Evolutionary conservation across 2,113 vertebrate genomes (phyloP), one percentile per base, ranked within the genome.

Genomic region (Varanus salvator): DNA sequence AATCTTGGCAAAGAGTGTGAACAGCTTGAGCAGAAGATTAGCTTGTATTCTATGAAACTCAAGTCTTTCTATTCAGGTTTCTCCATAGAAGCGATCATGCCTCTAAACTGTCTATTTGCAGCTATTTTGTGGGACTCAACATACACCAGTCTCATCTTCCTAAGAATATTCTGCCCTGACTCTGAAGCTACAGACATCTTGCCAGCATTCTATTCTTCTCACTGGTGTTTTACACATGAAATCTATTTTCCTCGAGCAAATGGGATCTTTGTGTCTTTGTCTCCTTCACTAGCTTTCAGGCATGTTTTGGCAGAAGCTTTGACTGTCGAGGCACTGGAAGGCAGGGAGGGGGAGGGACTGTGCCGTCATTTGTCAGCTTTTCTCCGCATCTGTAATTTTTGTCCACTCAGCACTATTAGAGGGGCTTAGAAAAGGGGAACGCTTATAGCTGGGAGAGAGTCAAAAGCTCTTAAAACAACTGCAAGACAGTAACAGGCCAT

Each of bases 211-310:
- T 83, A 34, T 95, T 96, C 94, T 95, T 95, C 92, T 95, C 78
- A 80, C 86, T 48, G 1, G 95, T 80, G 95, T 93, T 95, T 95
- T 94, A 85, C 96, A 95, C 92, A 91, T 90, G 84, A 96, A 96
- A 93, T 91, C 92, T 93, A 31, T 95, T 97, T 97, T 96, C 95
- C 76, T 91, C 38, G 92, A 94, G 96, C 95, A 97, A 97, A 94
- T 96, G 94, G 95, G 91, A 96, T 97, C 98, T 98, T 97, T 98
- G 98, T 97, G 98, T 95, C 98, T 99, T 99, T 99, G 98, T 99
- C 97, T 97, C 94, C 90, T 94, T 84, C 25, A 80, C 95, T 95
- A 90, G 97, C 95, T 97, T 95, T 96, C 96, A 98, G 97, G 96
- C 98, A 97, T 97, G 98, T 97, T 98, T 98, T 96, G 96, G 98